Evolutionary conservation across 1,140 invertebrate genomes (phyloP).

Genomic region (Magallana angulata): DNA sequence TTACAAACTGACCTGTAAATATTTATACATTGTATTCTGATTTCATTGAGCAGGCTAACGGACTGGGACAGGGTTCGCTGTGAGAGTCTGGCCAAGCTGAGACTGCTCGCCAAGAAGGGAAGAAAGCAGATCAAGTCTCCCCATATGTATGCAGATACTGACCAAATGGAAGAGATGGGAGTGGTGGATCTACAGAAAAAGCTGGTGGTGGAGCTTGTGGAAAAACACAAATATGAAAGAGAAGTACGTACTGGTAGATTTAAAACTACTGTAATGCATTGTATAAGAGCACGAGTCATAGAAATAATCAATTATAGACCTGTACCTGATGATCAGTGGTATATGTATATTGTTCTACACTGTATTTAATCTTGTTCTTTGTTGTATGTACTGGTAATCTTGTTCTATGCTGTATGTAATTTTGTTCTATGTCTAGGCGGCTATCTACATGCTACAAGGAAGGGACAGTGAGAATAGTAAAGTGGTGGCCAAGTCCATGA

Average conservation of each 20-base stretch:
- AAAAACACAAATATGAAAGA: conserved; percentile 68
- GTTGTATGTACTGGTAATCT: too few species aligned
- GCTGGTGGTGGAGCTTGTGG: conserved; percentile 57
- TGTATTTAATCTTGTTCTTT: too few species aligned
- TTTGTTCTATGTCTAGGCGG: conserved; percentile 54
- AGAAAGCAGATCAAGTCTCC: conserved; percentile 54
- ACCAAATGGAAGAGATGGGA: conserved; percentile 53
- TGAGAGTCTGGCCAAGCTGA: conserved; percentile 59
- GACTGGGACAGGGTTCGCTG: conserved; percentile 64
- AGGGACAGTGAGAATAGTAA: conserved; percentile 42
- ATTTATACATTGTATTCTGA: background rate
- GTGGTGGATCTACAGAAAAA: conserved; percentile 61
- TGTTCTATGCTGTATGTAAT: background rate
- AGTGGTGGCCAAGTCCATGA: conserved; percentile 60
- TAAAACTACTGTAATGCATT: too few species aligned
- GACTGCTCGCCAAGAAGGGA: conserved; percentile 55
- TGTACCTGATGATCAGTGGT: too few species aligned
- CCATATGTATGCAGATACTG: conserved; percentile 47
- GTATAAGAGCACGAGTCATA: too few species aligned
- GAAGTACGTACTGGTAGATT: conserved; percentile 37
- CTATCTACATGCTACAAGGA: conserved; percentile 68
- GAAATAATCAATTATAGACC: too few species aligned
- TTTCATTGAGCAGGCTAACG: background rate
- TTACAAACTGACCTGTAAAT: background rate
- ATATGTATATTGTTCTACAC: too few species aligned